Evolutionary conservation across 2,888 invertebrate genomes (phyloP).

Genomic region (Disparrhopalites patrizii): DNA sequence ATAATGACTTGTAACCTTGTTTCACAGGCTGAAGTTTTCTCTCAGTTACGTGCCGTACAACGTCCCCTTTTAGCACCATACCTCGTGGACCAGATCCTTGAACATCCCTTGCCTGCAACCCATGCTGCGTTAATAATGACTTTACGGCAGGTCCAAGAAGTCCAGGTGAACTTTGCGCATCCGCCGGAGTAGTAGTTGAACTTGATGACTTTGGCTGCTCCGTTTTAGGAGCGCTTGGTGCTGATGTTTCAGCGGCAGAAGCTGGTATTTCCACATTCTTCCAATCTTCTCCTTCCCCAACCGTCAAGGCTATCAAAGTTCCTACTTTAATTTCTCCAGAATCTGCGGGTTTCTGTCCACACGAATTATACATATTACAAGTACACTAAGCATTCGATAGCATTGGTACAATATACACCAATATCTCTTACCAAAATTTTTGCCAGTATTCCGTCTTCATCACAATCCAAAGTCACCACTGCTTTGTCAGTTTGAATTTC

Average conservation of each 20-base stretch:
- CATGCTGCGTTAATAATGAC: conserved; percentile 60
- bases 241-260: conserved; percentile 34
- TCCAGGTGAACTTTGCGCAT: conserved; percentile 25
- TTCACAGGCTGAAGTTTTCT: conserved; percentile 53
- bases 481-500: conserved; percentile 66
- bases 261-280: conserved; percentile 55
- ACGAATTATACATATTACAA: neutral
- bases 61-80: conserved; percentile 61
- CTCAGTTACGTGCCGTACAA: conserved; percentile 54
- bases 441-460: conserved; percentile 61
- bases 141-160: conserved; percentile 61
- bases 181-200: conserved; percentile 49
- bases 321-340: conserved; percentile 58
- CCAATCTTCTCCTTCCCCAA: conserved; percentile 63
- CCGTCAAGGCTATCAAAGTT: conserved; percentile 60
- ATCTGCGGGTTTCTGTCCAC: conserved; percentile 55
- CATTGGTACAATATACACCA: neutral
- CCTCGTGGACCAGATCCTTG: conserved; percentile 60
- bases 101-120: conserved; percentile 54
- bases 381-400: neutral
- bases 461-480: conserved; percentile 59
- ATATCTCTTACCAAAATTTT: conserved; percentile 57
- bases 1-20: neutral
- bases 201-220: conserved; percentile 26
- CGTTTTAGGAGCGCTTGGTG: conserved; percentile 31